These are phyloP conservation scores for Prenolepis imparis DNA, from an alignment of 2,888 invertebrate genomes.

Conservation along the genomic window DNA sequence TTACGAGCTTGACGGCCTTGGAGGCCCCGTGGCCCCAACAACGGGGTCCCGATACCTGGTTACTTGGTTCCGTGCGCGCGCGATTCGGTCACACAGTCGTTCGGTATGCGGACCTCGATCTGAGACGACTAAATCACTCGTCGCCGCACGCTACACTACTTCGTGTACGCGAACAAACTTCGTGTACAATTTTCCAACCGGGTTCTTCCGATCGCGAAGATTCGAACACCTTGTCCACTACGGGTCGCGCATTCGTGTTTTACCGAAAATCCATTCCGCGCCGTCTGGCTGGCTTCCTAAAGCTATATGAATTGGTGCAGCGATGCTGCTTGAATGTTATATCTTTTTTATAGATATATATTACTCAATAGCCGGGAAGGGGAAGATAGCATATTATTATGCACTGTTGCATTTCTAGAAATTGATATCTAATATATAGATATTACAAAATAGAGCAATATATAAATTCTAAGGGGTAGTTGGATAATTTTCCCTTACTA, in stretches of 20 bases:
- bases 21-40: conserved; percentile 74
- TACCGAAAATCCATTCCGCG: conserved; percentile 46
- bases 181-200: conserved; percentile 34
- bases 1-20: conserved; percentile 77
- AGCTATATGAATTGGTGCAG: background rate
- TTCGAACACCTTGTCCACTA: conserved; percentile 4
- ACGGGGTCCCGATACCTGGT: conserved; percentile 75
- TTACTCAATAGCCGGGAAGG: background rate
- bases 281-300: background rate
- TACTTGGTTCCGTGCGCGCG: conserved; percentile 72
- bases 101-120: conserved; percentile 80
- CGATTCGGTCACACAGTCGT: conserved; percentile 73
- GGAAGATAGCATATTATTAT: too few species aligned
- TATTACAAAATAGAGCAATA: background rate
- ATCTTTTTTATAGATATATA: background rate
- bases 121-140: conserved; percentile 74
- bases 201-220: conserved; percentile 21
- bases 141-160: conserved; percentile 64
- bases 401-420: background rate
- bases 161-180: conserved; percentile 68
- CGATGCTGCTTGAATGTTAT: background rate
- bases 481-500: background rate
- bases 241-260: conserved; percentile 36
- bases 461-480: background rate
- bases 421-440: background rate